Percentiles rank a stretch among this genome's conserved stretches.
phyloP scores from a whole-genome alignment of 2,113 vertebrate species.

The Stigmatopora nigra region DNA sequence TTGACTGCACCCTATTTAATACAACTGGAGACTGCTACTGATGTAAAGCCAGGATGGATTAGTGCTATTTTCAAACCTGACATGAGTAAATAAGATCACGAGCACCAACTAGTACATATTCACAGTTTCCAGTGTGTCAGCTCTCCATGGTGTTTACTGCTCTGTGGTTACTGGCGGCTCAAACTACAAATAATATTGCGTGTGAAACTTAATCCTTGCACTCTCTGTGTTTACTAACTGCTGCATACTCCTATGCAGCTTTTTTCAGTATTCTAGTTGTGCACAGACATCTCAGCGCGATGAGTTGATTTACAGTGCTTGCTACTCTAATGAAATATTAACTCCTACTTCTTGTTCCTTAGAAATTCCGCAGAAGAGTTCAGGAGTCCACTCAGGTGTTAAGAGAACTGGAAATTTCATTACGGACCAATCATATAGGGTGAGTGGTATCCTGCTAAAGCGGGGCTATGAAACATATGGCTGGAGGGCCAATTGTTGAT shows the following conservation, averaged over 20 bases:
- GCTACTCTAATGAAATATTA: constrained; percentile 39
- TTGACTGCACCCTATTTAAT: too few relatives aligned
- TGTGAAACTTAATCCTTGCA: constrained; percentile 3
- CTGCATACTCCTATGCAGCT: constrained; percentile 21
- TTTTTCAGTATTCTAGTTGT: constrained; percentile 2
- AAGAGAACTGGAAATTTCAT: constrained; percentile 96
- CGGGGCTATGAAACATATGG: too few relatives aligned
- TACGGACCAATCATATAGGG: constrained; percentile 98
- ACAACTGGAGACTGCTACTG: constrained; percentile 9
- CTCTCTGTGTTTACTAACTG: constrained; percentile 18
- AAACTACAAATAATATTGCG: constrained; percentile 11
- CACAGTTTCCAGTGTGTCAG: constrained; percentile 48
- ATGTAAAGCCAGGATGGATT: constrained; percentile 27
- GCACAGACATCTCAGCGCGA: constrained; percentile 31
- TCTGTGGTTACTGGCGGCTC: constrained; percentile 33
- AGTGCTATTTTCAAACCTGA: constrained; percentile 29
- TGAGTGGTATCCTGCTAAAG: constrained; percentile 63
- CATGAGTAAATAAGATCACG: constrained; percentile 39
- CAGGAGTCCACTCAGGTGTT: constrained; percentile 97
- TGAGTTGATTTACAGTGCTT: constrained; percentile 28
- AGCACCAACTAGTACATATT: constrained; percentile 23
- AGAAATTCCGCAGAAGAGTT: constrained; percentile 97
- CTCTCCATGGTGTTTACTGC: constrained; percentile 21
- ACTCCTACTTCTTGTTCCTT: constrained; percentile 30
- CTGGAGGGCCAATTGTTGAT: too few relatives aligned